A percentile compares a stretch with the other conserved stretches of the same genome.
phyloP scores from a whole-genome alignment of 2,113 vertebrate species.

The Mormyrus lacerda region DNA sequence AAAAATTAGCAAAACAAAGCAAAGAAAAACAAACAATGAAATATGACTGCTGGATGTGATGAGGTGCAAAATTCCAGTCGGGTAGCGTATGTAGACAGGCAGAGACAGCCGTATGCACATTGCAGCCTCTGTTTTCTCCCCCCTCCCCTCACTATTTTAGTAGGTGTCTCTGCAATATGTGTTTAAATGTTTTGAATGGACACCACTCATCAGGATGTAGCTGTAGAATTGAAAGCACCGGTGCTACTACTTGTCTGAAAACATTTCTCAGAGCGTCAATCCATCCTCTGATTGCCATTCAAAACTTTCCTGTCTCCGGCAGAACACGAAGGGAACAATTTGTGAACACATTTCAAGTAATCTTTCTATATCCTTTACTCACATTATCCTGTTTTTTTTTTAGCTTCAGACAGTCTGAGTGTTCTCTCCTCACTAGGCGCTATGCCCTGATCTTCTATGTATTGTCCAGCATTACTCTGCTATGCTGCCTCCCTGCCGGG shows the following conservation, averaged over 20 bases:
- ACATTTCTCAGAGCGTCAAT: not conserved
- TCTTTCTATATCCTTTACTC: not conserved
- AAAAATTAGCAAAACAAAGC: constrained; percentile 5
- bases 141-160: not conserved
- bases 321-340: not conserved
- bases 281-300: not conserved
- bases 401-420: not conserved
- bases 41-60: not conserved
- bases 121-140: not conserved
- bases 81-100: not conserved
- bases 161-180: not conserved
- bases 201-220: not conserved
- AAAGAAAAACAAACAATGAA: constrained; percentile 10
- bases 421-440: not conserved
- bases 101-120: not conserved
- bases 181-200: not conserved
- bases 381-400: not conserved
- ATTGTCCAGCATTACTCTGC: not conserved
- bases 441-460: not conserved
- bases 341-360: not conserved
- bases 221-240: not conserved
- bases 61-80: not conserved
- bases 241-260: not conserved
- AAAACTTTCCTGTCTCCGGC: not conserved
- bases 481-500: not conserved